Evolutionary conservation across 2,888 invertebrate genomes (phyloP).

Genomic region (Ypsolopha scabrella): DNA sequence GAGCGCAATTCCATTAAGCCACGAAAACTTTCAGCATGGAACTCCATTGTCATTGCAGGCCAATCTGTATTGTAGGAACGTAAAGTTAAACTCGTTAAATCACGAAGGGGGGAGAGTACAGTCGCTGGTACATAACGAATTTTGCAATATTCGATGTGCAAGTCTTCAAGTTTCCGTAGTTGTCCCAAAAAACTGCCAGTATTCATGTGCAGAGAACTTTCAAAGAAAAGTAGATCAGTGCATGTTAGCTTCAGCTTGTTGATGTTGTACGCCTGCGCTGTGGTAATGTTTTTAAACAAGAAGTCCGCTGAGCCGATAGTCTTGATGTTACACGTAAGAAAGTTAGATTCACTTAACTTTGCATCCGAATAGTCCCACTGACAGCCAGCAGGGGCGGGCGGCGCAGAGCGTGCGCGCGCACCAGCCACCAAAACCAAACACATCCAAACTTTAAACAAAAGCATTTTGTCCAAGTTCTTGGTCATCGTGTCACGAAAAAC

Average conservation of each 20-base stretch:
- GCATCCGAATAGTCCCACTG: constrained; percentile 75
- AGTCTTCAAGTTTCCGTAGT: constrained; percentile 78
- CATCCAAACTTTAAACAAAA: constrained; percentile 68
- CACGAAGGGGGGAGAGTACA: constrained; percentile 75
- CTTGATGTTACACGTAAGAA: constrained; percentile 78
- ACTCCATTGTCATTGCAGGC: constrained; percentile 84
- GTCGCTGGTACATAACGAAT: constrained; percentile 79
- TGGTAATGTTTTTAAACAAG: constrained; percentile 78
- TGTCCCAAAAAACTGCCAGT: constrained; percentile 73
- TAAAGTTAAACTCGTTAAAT: constrained; percentile 76
- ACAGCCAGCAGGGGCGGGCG: constrained; percentile 78
- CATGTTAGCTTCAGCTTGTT: constrained; percentile 78
- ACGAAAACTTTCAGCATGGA: constrained; percentile 79
- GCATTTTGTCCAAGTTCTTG: constrained; percentile 58
- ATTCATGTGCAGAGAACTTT: constrained; percentile 76
- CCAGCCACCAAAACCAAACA: constrained; percentile 53
- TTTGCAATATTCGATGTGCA: constrained; percentile 82
- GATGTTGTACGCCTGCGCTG: constrained; percentile 77
- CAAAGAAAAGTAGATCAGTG: constrained; percentile 80
- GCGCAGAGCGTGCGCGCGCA: constrained; percentile 68
- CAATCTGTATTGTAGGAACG: constrained; percentile 83
- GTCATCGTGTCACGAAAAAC: constrained; percentile 50
- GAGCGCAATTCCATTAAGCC: constrained; percentile 76
- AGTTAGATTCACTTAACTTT: constrained; percentile 70
- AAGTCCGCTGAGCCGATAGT: constrained; percentile 78